Evolutionary conservation across 2,113 vertebrate genomes (phyloP).

Genomic region (Larimichthys crocea): DNA sequence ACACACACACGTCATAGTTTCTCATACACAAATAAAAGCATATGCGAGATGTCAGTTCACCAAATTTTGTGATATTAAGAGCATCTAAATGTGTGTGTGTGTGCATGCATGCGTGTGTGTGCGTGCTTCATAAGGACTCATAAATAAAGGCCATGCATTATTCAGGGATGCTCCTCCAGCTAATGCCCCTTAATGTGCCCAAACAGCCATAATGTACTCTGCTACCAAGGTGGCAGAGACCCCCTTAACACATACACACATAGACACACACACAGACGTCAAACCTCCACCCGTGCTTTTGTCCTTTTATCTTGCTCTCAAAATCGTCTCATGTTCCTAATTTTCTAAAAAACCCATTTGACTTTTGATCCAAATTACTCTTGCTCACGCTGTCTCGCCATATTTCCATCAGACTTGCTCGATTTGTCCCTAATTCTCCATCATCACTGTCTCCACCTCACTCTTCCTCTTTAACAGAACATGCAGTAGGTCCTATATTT

Average conservation of each 20-base stretch:
- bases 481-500: background rate
- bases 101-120: background rate
- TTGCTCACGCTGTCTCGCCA: background rate
- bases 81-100: constrained; percentile 6
- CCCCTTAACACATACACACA: constrained; percentile 12
- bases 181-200: constrained; percentile 80
- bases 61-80: constrained; percentile 13
- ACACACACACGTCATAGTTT: background rate
- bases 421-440: constrained; percentile 23
- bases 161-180: constrained; percentile 73
- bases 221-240: constrained; percentile 68
- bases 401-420: constrained; percentile 31
- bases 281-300: constrained; percentile 21
- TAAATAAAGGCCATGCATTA: constrained; percentile 79
- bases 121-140: constrained; percentile 70
- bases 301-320: constrained; percentile 48
- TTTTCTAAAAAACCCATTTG: constrained; percentile 54
- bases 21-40: background rate
- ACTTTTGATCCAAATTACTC: constrained; percentile 43
- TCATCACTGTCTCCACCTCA: background rate
- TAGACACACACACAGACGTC: constrained; percentile 8
- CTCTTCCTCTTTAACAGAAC: constrained; percentile 8
- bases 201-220: constrained; percentile 76
- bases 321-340: constrained; percentile 44
- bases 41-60: background rate